phyloP scores from a whole-genome alignment of 2,888 invertebrate genomes.

The Andrena minutula region DNA sequence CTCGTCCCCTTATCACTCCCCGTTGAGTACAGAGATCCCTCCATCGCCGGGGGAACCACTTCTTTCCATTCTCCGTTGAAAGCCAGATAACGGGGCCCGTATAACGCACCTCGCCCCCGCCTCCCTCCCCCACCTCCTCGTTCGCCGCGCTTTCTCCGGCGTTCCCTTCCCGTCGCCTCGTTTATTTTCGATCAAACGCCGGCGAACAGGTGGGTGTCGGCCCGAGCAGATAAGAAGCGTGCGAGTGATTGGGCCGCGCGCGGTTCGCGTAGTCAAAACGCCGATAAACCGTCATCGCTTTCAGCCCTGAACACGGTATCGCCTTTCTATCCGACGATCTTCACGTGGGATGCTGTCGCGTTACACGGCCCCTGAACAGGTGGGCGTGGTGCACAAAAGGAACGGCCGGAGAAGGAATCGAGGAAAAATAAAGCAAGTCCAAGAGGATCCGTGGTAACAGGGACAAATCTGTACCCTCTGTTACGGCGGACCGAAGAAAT shows the following conservation, averaged over 20 bases:
- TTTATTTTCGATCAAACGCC: constrained; percentile 30
- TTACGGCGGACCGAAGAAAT: background rate
- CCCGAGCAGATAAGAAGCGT: constrained; percentile 42
- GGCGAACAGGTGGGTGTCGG: constrained; percentile 69
- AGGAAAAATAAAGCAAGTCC: background rate
- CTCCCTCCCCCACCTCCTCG: background rate
- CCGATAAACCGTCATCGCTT: constrained; percentile 61
- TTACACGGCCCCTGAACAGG: constrained; percentile 57
- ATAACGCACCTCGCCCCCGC: constrained; percentile 9
- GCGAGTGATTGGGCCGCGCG: constrained; percentile 21
- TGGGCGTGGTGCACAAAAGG: constrained; percentile 50
- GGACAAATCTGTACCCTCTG: constrained; percentile 1
- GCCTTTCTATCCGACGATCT: constrained; percentile 65
- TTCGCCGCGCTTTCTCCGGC: background rate
- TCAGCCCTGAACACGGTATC: constrained; percentile 44
- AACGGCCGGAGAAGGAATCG: background rate
- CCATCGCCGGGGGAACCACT: constrained; percentile 40
- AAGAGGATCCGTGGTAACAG: constrained; percentile 2
- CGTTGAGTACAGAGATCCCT: constrained; percentile 35
- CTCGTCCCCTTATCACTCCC: constrained; percentile 48
- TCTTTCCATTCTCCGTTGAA: constrained; percentile 48
- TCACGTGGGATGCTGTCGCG: constrained; percentile 36
- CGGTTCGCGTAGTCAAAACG: constrained; percentile 47
- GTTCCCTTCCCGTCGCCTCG: constrained; percentile 29
- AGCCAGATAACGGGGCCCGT: constrained; percentile 52